Conservation (phyloP, 2,888 invertebrate genomes). For the Syrphus vitripennis region DNA sequence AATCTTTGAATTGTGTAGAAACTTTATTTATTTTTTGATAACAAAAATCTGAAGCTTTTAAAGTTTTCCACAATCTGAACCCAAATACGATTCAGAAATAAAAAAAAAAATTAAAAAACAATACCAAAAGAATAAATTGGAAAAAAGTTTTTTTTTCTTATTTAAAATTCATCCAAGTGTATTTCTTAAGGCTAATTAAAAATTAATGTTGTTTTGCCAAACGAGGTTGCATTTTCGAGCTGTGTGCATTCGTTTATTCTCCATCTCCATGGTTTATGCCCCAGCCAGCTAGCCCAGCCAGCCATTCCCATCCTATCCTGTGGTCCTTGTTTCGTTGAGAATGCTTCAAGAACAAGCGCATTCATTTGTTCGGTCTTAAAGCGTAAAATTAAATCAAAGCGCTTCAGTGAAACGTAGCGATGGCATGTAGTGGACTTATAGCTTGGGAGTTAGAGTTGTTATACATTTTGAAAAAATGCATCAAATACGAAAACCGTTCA, state of each 20-base stretch:
- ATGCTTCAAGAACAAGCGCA: background rate
- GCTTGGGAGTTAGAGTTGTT: background rate
- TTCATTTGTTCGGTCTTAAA: conserved; percentile 38
- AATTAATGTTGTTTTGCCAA: conserved; percentile 15
- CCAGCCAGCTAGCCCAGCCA: too few species aligned
- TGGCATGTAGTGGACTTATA: background rate
- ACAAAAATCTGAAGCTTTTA: background rate
- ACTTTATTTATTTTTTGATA: background rate
- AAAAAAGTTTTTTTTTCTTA: conserved; percentile 12
- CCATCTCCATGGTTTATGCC: background rate
- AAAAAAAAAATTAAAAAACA: background rate
- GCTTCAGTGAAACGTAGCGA: conserved; percentile 24
- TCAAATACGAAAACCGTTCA: too few species aligned
- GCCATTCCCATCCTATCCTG: background rate
- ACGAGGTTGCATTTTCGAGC: conserved; percentile 1
- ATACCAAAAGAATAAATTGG: background rate
- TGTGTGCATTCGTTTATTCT: background rate
- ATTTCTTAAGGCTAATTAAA: conserved; percentile 43
- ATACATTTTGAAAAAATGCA: too few species aligned
- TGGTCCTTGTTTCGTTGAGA: background rate
- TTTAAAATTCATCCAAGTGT: conserved; percentile 23
- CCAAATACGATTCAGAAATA: background rate
- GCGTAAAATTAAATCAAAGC: conserved; percentile 41
- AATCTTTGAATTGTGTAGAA: background rate
- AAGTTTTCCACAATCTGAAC: background rate